These are phyloP conservation scores for Proisotoma minuta DNA, from an alignment of 2,888 invertebrate species.

Conservation along the genomic window DNA sequence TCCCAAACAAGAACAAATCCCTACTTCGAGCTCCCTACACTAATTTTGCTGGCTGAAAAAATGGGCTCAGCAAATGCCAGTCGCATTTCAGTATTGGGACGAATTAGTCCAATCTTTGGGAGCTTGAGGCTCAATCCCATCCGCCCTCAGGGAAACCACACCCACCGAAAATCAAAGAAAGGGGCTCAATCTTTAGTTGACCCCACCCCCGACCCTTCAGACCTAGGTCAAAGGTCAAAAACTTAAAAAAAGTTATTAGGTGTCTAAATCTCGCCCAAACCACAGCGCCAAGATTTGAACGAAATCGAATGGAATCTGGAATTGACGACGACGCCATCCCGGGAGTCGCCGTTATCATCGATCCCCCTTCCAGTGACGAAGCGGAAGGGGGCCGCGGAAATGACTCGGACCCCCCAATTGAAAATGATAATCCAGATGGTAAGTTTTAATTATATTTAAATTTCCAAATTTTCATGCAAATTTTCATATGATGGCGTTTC, in stretches of 20 bases:
- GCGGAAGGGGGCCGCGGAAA: slow-evolving; percentile 18
- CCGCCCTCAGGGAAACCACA: slow-evolving; percentile 12
- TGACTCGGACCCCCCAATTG: slow-evolving; percentile 42
- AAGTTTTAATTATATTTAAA: neutral
- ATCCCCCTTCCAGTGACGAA: slow-evolving; percentile 3
- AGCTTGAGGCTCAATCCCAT: too few relatives aligned
- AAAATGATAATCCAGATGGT: slow-evolving; percentile 38
- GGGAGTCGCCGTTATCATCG: neutral
- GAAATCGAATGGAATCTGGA: neutral
- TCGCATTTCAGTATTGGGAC: too few relatives aligned
- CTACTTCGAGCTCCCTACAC: too few relatives aligned
- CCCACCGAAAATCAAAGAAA: slow-evolving; percentile 18
- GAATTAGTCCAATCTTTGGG: too few relatives aligned
- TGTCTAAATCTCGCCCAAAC: slow-evolving; percentile 12
- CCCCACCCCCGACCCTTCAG: too few relatives aligned
- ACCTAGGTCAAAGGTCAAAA: too few relatives aligned
- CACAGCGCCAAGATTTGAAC: neutral
- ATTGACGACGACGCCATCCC: neutral
- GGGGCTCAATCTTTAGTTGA: too few relatives aligned
- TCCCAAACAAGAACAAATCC: too few relatives aligned
- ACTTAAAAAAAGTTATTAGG: too few relatives aligned
- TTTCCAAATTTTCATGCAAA: neutral
- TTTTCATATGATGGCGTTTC: too few relatives aligned
- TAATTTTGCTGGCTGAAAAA: too few relatives aligned
- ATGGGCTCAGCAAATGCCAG: too few relatives aligned